Base-by-base conservation (phyloP, 2,113 vertebrate genomes). In the Pomatostomus ruficeps region DNA sequence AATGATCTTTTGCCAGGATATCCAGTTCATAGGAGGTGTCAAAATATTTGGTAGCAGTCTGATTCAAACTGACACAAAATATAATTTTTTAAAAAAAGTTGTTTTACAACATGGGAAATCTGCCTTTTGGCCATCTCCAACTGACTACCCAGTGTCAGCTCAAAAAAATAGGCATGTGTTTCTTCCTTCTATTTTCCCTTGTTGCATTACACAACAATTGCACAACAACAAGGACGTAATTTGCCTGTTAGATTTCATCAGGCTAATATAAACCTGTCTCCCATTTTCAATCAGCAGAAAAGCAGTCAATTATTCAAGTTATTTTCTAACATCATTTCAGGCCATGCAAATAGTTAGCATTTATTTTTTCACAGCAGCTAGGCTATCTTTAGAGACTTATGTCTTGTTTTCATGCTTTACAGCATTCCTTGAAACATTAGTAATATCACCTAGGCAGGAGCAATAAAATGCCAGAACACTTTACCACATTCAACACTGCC, bases 11-110 rank as follows among this genome's bases (percentile, higher is more conserved):
- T 89, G 70, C 74, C 62, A 3, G 67, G 49, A 85, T 79, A 94
- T 63, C 72, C 83, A 86, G 94, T 80, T 96, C 86, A 63, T 48
- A 42, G 21, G 13, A 95, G 88, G 65, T 86, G 94, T 97, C 96
- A 96, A 95, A 96, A 97, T 92, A 95, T 96, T 97, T 93, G 78
- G 85, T 63, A 84, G 72, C 85, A 91, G 51, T 62, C 46, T 92
- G 72, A 88, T 70, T 77, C 67, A 83, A 80, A 83, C 49, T 70
- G 67, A 95, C 86, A 91, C 29, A 58, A 94, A 90, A 80, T 51
- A n/a, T 14, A 83, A 62, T 90, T n/a, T n/a, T n/a, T 77, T 1
- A 7, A 42, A 83, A 67, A 84, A 76, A 55, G 43, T 75, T 95
- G 82, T 33, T 85, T 79, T 65, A 82, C 55, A 70, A 55, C 29